Conservation (phyloP, 1,140 invertebrate genomes). For the Sycobia sp. region DNA sequence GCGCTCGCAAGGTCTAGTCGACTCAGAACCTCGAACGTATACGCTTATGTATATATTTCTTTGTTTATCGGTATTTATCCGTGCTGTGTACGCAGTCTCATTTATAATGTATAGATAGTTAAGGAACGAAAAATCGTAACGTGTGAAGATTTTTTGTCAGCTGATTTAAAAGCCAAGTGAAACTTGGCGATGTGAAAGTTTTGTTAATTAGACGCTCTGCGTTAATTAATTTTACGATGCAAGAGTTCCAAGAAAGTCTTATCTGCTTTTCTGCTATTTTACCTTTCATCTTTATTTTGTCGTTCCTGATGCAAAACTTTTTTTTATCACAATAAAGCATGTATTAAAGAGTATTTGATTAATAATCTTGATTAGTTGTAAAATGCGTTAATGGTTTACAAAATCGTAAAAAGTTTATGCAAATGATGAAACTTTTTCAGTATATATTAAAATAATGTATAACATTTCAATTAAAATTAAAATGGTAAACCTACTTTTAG, state of each 20-base stretch:
- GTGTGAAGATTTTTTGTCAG: not conserved
- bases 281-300: no score
- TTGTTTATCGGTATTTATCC: slow-evolving; percentile 12
- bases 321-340: no score
- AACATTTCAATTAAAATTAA: no score
- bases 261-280: no score
- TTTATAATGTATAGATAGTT: slow-evolving; percentile 15
- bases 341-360: no score
- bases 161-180: not conserved
- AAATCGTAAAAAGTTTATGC: no score
- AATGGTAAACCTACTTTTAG: no score
- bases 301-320: no score
- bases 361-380: no score
- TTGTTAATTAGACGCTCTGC: not conserved
- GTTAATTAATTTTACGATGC: not conserved
- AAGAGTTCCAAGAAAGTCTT: not conserved
- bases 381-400: no score
- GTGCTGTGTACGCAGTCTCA: slow-evolving; percentile 25
- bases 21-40: not conserved
- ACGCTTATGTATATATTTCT: slow-evolving; percentile 29
- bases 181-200: slow-evolving; percentile 3
- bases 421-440: no score
- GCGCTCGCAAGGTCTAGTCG: not conserved
- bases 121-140: not conserved
- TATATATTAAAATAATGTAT: no score